A percentile compares a stretch with the other conserved stretches of the same genome.
Conservation (phyloP, 2,113 vertebrate species). For the Ranitomeya variabilis region DNA sequence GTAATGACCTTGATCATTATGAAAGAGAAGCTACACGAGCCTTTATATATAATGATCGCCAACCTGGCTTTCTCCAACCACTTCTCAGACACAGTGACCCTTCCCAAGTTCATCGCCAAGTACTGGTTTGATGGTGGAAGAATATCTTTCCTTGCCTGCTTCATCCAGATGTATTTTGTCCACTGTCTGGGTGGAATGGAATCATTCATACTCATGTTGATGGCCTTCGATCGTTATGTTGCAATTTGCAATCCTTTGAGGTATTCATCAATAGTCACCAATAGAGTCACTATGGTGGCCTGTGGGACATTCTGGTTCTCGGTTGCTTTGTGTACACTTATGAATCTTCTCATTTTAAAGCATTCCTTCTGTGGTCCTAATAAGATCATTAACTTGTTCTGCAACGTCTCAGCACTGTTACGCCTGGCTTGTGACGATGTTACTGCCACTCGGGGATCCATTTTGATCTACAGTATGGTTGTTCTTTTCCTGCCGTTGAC, state of each 20-base stretch:
- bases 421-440: slow-evolving; percentile 13
- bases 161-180: slow-evolving; percentile 63
- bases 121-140: slow-evolving; percentile 55
- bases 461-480: slow-evolving; percentile 35
- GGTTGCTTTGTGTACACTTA: not conserved
- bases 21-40: slow-evolving; percentile 63
- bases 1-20: slow-evolving; percentile 62
- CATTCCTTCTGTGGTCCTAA: not conserved
- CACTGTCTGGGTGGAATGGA: slow-evolving; percentile 56
- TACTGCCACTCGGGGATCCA: not conserved
- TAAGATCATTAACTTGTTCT: slow-evolving; percentile 21
- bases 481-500: slow-evolving; percentile 33
- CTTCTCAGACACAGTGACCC: slow-evolving; percentile 60
- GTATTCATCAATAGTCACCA: slow-evolving; percentile 35
- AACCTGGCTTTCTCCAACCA: slow-evolving; percentile 63
- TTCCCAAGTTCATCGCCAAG: slow-evolving; percentile 62
- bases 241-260: slow-evolving; percentile 50
- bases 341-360: not conserved
- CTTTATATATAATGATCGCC: slow-evolving; percentile 65
- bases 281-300: not conserved
- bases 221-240: slow-evolving; percentile 49
- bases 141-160: slow-evolving; percentile 62
- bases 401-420: slow-evolving; percentile 12
- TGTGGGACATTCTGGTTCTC: slow-evolving; percentile 46
- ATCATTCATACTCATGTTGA: slow-evolving; percentile 42